Evolutionary conservation across 2,797 vertebrate species (phyloP).

Genomic region (Halcyon smyrnensis): DNA sequence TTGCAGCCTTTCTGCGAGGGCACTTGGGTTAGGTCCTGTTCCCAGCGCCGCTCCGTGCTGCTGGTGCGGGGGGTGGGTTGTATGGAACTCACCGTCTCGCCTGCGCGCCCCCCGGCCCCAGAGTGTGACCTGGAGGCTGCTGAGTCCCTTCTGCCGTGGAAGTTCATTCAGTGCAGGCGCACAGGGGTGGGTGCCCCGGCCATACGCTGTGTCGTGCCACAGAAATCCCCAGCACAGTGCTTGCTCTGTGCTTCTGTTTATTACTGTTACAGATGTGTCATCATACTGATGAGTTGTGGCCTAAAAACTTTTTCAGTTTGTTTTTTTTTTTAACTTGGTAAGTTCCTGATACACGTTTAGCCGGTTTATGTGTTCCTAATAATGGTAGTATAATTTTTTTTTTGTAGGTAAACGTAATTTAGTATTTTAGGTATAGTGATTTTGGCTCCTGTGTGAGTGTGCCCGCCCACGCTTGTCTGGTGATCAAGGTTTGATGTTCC

Average conservation of each 20-base stretch:
- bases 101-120: background rate
- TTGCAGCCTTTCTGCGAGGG: background rate
- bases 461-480: background rate
- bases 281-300: rapidly evolving
- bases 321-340: background rate
- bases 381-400: too few relatives aligned
- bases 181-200: background rate
- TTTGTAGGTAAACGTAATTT: background rate
- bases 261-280: background rate
- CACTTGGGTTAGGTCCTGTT: rapidly evolving
- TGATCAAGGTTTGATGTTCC: background rate
- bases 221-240: background rate
- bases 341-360: rapidly evolving
- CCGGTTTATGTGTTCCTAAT: background rate
- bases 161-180: background rate
- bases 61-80: background rate
- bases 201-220: rapidly evolving
- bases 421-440: background rate
- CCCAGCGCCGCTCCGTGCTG: background rate
- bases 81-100: too few relatives aligned
- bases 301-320: background rate
- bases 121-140: rapidly evolving
- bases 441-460: background rate
- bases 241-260: background rate
- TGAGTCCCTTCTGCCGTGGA: rapidly evolving